Percentiles rank a stretch among this genome's conserved stretches.
Evolutionary conservation across 2,888 invertebrate genomes (phyloP).

Genomic region (Tetragonisca angustula): DNA sequence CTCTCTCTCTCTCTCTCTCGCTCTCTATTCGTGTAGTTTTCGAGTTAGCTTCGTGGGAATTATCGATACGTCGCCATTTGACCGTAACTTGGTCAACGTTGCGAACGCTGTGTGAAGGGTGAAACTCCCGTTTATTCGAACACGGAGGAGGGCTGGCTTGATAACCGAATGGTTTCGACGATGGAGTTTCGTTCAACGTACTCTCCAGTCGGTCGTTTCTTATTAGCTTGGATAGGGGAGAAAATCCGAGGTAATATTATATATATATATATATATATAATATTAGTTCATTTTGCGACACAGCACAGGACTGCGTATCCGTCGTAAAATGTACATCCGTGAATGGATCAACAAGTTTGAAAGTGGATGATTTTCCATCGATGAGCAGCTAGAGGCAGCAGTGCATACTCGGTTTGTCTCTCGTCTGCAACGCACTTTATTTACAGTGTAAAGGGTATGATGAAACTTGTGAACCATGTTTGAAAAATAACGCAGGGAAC

Average conservation of each 20-base stretch:
- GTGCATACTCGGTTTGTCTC: neutral
- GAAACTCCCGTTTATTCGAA: neutral
- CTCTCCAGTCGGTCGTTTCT: neutral
- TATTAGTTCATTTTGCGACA: neutral
- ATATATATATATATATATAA: too few species aligned
- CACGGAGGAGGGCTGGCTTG: neutral
- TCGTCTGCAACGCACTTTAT: neutral
- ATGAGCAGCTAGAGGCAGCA: neutral
- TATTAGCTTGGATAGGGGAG: neutral
- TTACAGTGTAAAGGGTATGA: neutral
- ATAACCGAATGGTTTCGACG: neutral
- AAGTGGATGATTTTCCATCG: conserved; percentile 6
- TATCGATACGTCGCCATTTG: neutral
- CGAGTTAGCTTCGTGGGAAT: neutral
- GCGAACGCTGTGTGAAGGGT: neutral
- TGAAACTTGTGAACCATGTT: neutral
- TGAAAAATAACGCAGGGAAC: neutral
- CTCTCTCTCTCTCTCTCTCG: neutral
- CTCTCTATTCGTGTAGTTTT: neutral
- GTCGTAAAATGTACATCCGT: neutral
- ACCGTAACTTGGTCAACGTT: neutral
- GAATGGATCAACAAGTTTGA: conserved; percentile 4
- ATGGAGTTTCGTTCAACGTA: neutral
- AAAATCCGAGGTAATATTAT: neutral
- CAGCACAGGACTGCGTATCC: neutral